A percentile compares a stretch with the other conserved stretches of the same genome.
Conservation (phyloP, 1,140 invertebrate species). For the Drosophila asahinai region DNA sequence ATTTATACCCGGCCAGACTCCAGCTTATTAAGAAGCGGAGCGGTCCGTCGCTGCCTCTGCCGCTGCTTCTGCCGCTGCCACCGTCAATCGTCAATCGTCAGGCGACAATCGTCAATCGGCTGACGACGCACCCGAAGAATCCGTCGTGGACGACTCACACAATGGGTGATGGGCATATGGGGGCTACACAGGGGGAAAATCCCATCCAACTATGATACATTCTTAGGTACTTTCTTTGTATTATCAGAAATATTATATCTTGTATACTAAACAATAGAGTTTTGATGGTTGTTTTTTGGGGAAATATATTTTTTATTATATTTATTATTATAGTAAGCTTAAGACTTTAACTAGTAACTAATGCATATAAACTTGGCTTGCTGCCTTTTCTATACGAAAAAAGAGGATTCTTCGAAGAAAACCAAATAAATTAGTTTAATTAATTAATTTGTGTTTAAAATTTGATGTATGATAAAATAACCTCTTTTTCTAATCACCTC, state of each 20-base stretch:
- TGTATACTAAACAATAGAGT: too few relatives aligned
- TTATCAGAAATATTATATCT: too few relatives aligned
- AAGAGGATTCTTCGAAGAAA: neutral
- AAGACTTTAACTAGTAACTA: too few relatives aligned
- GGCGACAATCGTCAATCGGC: constrained; percentile 15
- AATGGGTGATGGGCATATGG: neutral
- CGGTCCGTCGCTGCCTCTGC: constrained; percentile 2
- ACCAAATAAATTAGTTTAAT: too few relatives aligned
- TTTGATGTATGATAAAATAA: too few relatives aligned
- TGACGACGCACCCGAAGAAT: constrained; percentile 16
- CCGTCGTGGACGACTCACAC: neutral
- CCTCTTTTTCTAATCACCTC: too few relatives aligned
- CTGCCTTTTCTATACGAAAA: too few relatives aligned
- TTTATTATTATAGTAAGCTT: too few relatives aligned
- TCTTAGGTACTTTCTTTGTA: neutral
- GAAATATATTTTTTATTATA: too few relatives aligned
- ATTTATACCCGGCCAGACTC: constrained; percentile 68
- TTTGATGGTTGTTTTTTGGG: too few relatives aligned
- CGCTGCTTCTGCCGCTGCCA: neutral
- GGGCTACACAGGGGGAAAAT: constrained; percentile 3
- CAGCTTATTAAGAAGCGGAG: constrained; percentile 65
- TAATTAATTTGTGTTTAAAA: too few relatives aligned
- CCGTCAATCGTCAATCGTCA: constrained; percentile 12
- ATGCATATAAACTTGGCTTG: too few relatives aligned
- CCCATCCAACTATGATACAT: neutral